Evolutionary conservation across 2,797 vertebrate genomes (phyloP).

Genomic region (Coluber constrictor): DNA sequence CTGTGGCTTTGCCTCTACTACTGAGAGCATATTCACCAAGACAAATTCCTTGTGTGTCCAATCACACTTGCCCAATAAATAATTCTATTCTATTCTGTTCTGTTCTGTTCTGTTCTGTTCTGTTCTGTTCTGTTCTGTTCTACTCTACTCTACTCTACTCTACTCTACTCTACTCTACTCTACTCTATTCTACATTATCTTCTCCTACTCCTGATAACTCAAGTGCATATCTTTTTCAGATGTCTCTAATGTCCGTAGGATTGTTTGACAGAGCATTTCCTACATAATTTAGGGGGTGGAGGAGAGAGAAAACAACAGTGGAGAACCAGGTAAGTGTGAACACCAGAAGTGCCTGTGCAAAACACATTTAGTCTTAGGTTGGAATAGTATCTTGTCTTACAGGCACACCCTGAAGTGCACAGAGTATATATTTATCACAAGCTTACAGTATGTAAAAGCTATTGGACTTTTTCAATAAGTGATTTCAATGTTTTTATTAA

Average conservation of each 20-base stretch:
- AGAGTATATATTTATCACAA: conserved; percentile 8
- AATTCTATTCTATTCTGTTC: too few species aligned
- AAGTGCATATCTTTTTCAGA: conserved; percentile 10
- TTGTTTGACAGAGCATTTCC: conserved; percentile 20
- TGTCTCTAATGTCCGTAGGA: neutral
- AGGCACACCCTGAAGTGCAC: conserved; percentile 6
- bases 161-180: too few species aligned
- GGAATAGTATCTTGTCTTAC: conserved; percentile 32
- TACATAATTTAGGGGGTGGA: neutral
- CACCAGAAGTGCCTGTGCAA: neutral
- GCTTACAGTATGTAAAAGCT: conserved; percentile 29
- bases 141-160: too few species aligned
- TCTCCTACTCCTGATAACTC: conserved; percentile 33
- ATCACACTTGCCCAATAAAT: too few species aligned
- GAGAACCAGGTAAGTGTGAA: conserved; percentile 1
- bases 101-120: too few species aligned
- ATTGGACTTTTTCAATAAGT: conserved; percentile 46
- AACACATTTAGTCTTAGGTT: neutral
- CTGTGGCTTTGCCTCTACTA: conserved; percentile 7
- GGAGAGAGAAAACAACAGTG: neutral
- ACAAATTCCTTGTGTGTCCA: too few species aligned
- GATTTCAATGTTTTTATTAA: conserved; percentile 55
- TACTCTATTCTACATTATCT: neutral
- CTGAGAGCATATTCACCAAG: too few species aligned
- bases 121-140: too few species aligned